These are phyloP conservation scores for Pseudomugil tenellus DNA, from an alignment of 2,797 vertebrate genomes.

Conservation along the genomic window DNA sequence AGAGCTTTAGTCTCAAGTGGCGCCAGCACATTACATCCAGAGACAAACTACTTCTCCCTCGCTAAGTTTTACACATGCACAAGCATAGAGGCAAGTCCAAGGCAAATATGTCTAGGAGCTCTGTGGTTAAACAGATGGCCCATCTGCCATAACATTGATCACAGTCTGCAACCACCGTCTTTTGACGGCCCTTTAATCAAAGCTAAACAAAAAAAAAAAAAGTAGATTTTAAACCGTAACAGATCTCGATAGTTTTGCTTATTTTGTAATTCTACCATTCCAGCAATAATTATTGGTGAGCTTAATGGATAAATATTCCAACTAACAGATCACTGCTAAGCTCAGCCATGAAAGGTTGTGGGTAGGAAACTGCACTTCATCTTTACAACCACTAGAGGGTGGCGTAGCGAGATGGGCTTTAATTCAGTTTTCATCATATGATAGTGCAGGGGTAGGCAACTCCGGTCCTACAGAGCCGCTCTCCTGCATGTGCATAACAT, in stretches of 20 bases:
- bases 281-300: constrained; percentile 2
- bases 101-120: constrained; percentile 25
- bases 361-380: constrained; percentile 25
- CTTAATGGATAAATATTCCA: not conserved
- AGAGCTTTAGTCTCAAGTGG: constrained; percentile 47
- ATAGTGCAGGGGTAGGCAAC: too few relatives aligned
- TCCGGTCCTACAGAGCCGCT: too few relatives aligned
- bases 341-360: not conserved
- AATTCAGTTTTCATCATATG: constrained; percentile 18
- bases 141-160: constrained; percentile 52
- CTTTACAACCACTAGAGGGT: constrained; percentile 54
- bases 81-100: constrained; percentile 26
- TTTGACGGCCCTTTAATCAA: constrained; percentile 14
- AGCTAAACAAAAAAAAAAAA: constrained; percentile 15
- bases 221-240: constrained; percentile 1
- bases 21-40: constrained; percentile 24
- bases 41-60: constrained; percentile 19
- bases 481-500: too few relatives aligned
- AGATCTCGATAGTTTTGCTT: not conserved
- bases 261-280: not conserved
- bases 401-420: constrained; percentile 11
- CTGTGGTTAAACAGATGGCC: constrained; percentile 51
- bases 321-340: not conserved
- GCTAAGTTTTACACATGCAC: constrained; percentile 26
- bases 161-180: constrained; percentile 20